Conservation (phyloP, 2,797 vertebrate genomes). For the Lacerta bilineata region DNA sequence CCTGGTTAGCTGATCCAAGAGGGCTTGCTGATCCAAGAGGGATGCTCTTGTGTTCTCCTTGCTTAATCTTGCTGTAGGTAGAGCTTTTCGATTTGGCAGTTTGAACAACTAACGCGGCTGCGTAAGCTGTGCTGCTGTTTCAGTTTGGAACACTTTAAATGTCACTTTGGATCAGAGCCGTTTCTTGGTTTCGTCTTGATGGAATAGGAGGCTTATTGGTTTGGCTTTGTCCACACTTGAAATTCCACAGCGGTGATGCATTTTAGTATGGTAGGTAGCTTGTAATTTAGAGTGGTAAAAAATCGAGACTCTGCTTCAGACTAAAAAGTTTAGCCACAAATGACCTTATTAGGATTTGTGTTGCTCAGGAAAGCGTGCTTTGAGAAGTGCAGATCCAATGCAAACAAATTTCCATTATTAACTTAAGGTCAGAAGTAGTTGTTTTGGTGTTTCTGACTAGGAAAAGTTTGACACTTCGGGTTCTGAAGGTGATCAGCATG, state of each 20-base stretch:
- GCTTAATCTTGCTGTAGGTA: too few relatives aligned
- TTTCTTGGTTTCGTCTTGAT: neutral
- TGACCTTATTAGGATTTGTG: constrained; percentile 65
- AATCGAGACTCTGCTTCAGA: constrained; percentile 42
- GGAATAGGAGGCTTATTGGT: constrained; percentile 1
- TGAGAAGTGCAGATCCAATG: constrained; percentile 33
- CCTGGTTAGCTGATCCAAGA: neutral
- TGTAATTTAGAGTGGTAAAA: constrained; percentile 64
- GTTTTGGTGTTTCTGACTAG: too few relatives aligned
- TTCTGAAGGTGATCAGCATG: too few relatives aligned
- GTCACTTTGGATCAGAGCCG: neutral
- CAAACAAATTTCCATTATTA: constrained; percentile 60
- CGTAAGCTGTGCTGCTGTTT: neutral
- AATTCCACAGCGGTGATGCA: constrained; percentile 58
- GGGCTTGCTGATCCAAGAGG: too few relatives aligned
- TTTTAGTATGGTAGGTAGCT: constrained; percentile 51
- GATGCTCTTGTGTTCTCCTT: neutral
- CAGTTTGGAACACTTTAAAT: neutral
- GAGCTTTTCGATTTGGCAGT: neutral
- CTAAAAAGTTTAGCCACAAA: constrained; percentile 55
- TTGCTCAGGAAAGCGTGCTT: constrained; percentile 41
- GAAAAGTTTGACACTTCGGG: too few relatives aligned
- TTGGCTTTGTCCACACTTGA: constrained; percentile 52
- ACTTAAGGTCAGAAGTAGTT: neutral
- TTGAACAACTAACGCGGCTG: neutral